Evolutionary conservation across 2,888 invertebrate species (phyloP).

Genomic region (Tetanocera ferruginea): DNA sequence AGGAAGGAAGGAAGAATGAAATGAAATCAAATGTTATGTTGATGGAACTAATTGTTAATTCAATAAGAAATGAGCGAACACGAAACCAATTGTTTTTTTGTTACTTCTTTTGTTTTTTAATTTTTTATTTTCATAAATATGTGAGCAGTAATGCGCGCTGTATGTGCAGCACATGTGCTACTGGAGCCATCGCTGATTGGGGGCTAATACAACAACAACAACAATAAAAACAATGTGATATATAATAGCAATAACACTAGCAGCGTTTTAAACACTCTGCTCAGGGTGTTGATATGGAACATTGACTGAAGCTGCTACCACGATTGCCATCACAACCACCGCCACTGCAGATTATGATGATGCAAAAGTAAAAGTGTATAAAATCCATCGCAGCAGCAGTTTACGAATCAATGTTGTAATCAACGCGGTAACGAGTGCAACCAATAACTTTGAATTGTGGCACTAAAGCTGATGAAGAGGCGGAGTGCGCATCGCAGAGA

Average conservation of each 20-base stretch:
- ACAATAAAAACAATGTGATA: neutral
- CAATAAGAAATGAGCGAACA: constrained; percentile 1
- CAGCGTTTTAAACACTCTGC: neutral
- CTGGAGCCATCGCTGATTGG: constrained; percentile 31
- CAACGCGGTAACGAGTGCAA: constrained; percentile 30
- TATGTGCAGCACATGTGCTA: constrained; percentile 18
- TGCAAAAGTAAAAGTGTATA: constrained; percentile 41
- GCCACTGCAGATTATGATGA: neutral
- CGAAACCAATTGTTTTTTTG: constrained; percentile 1
- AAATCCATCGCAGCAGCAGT: constrained; percentile 30
- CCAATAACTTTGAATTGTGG: constrained; percentile 3
- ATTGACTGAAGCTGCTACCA: neutral
- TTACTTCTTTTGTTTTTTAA: neutral
- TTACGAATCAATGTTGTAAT: constrained; percentile 40
- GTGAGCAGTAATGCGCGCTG: neutral
- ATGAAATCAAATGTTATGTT: constrained; percentile 4
- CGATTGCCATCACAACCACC: neutral
- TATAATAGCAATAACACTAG: neutral
- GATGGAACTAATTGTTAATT: constrained; percentile 43
- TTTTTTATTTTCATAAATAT: neutral
- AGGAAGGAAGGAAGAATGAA: constrained; percentile 2
- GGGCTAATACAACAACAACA: neutral
- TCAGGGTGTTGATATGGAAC: constrained; percentile 23
- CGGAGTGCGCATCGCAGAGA: neutral
- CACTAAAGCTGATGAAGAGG: neutral